Base-by-base conservation (phyloP, 2,888 invertebrate genomes). In the Aleiodes leptofemur region DNA sequence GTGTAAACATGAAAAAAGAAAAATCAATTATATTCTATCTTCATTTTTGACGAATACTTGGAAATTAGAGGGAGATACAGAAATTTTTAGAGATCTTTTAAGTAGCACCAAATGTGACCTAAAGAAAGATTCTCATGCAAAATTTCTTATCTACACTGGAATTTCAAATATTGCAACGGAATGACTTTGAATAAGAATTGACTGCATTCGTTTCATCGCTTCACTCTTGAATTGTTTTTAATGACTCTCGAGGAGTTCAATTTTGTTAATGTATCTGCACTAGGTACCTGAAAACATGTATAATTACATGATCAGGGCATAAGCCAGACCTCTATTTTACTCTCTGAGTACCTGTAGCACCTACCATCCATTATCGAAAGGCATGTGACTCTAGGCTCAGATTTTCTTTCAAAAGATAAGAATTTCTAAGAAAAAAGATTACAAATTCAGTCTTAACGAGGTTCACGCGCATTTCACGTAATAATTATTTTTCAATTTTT, bases 281-380 rank as follows among this genome's bases (percentile, higher is more conserved):
- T 79, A 82, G 82, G 72, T 84, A 80, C 82, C 82, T 80, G 77
- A 76, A 31, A 43, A 53, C 51, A 76, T 77, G 81, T 77, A 84
- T 79, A 50, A 80, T 69, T 70, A 81, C 78, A 80, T 82, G 83
- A 66, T 48, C 86, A 85, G 86, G 86, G 87, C 86, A 87, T 87
- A 86, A 82, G 83, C 69, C 78, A 81, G 81, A 84, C 14, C 76
- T 78, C 50, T 31, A 72, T 68, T 72, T 84, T 83, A 69, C 74
- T 87, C 77, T 87, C 77, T 85, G 87, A 87, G 85, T 74, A 81
- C 83, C 84, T 84, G 38, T 81, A 87, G 87, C 87, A 87, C 86
- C 78, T 80, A 79, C 81, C 73, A 76, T 75, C 74, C 81, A 82
- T 80, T 50, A 23, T 73, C 69, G 79, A 78, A 81, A 79, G 78